These are phyloP conservation scores for Otocyon megalotis DNA, from an alignment of 2,113 vertebrate species.

Conservation along the genomic window DNA sequence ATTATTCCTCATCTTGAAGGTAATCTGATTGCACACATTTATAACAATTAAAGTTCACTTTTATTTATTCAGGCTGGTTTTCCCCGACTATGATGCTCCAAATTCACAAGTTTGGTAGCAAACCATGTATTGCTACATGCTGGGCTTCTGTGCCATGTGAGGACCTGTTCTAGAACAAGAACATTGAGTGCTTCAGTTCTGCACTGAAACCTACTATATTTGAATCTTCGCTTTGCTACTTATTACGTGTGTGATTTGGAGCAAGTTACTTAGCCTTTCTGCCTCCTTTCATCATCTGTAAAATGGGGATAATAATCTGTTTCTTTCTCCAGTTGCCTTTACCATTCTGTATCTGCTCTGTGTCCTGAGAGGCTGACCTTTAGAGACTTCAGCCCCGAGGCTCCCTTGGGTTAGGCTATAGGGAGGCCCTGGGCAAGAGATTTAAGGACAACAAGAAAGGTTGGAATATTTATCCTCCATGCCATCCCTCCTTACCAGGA, in stretches of 20 bases:
- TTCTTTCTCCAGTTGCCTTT: background rate
- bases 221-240: background rate
- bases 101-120: background rate
- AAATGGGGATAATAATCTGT: background rate
- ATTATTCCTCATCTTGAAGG: background rate
- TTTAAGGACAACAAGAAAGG: background rate
- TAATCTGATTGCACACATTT: background rate
- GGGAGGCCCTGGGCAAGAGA: background rate
- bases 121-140: background rate
- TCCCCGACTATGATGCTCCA: background rate
- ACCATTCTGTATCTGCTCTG: background rate
- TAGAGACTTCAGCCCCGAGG: background rate
- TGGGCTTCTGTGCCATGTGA: background rate
- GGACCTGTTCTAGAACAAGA: background rate
- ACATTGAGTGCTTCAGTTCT: accelerated
- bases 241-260: background rate
- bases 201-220: background rate
- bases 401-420: no score
- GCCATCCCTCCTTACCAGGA: background rate
- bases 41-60: conserved; percentile 25
- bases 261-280: background rate
- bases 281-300: background rate
- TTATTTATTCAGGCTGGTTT: background rate
- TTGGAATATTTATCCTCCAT: background rate
- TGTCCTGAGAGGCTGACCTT: background rate